Evolutionary conservation across 30 jellyfish, hydroid and myxozoan species (phyloP).

Genomic region (Turritopsis rubra): DNA sequence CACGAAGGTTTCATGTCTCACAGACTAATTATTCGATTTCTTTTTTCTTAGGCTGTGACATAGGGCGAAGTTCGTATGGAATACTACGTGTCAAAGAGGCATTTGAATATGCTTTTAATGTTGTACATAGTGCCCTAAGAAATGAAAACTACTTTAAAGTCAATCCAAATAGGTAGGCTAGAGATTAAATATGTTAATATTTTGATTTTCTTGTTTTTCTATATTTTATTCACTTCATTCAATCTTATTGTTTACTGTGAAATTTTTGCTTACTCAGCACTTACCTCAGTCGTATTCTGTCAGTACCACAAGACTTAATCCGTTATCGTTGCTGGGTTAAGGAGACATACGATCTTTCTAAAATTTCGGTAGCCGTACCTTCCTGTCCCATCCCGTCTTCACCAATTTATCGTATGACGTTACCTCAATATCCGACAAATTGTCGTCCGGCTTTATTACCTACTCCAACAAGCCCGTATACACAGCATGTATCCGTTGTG

Average conservation of each 20-base stretch:
- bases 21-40: not conserved
- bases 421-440: slow-evolving; percentile 4
- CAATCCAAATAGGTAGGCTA: slow-evolving; percentile 77
- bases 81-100: slow-evolving; percentile 88
- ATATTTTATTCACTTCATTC: too few relatives aligned
- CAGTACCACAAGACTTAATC: slow-evolving; percentile 59
- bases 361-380: not conserved
- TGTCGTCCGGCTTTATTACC: slow-evolving; percentile 34
- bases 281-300: slow-evolving; percentile 74
- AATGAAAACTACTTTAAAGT: slow-evolving; percentile 56
- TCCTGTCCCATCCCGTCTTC: slow-evolving; percentile 23
- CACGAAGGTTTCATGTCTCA: not conserved
- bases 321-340: slow-evolving; percentile 79
- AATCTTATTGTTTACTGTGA: too few relatives aligned
- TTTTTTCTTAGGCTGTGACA: slow-evolving; percentile 43
- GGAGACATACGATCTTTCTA: not conserved
- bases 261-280: too few relatives aligned
- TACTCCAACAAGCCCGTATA: slow-evolving; percentile 28
- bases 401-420: slow-evolving; percentile 9
- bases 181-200: not conserved
- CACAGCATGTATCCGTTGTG: slow-evolving; percentile 12
- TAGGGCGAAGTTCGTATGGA: slow-evolving; percentile 93
- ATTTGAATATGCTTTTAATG: slow-evolving; percentile 73
- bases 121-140: slow-evolving; percentile 73
- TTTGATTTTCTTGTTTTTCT: too few relatives aligned